These are phyloP conservation scores for Pilophorus perplexus DNA, from an alignment of 2,888 invertebrate species.

Conservation along the genomic window DNA sequence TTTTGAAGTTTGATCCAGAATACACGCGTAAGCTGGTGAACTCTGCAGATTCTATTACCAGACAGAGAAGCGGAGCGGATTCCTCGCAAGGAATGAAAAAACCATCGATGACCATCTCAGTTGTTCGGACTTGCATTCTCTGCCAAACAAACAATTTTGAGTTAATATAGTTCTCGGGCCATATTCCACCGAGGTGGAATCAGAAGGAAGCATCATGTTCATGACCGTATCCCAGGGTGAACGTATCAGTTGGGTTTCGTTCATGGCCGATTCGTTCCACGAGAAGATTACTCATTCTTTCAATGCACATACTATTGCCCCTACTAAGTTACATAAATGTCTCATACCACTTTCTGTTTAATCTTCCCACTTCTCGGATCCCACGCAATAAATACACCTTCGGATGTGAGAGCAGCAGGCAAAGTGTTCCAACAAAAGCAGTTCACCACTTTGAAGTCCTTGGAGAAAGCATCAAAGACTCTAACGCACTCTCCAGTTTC, in stretches of 20 bases:
- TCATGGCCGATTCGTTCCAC: too few relatives aligned
- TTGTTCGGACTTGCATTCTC: not conserved
- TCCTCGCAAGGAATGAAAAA: conserved; percentile 24
- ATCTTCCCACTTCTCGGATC: conserved; percentile 57
- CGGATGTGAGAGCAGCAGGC: conserved; percentile 57
- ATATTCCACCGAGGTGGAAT: too few relatives aligned
- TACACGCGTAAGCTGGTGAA: not conserved
- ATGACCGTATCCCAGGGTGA: too few relatives aligned
- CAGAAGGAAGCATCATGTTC: too few relatives aligned
- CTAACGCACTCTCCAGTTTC: conserved; percentile 65
- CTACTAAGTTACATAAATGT: too few relatives aligned
- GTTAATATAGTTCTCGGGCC: too few relatives aligned
- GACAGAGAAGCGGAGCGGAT: not conserved
- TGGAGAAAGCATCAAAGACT: conserved; percentile 52
- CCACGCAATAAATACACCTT: conserved; percentile 61
- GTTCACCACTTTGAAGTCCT: conserved; percentile 52
- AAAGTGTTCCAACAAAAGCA: conserved; percentile 28
- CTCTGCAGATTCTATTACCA: conserved; percentile 2
- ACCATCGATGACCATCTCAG: conserved; percentile 12
- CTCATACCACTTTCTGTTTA: conserved; percentile 55
- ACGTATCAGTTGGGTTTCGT: too few relatives aligned
- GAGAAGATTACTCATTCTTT: too few relatives aligned
- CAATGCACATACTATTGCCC: too few relatives aligned
- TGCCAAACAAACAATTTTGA: conserved; percentile 13
- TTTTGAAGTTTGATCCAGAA: conserved; percentile 19